Evolutionary conservation across 1,140 invertebrate species (phyloP), one percentile per base, ranked within the genome.

Genomic region (Heterodera schachtii): DNA sequence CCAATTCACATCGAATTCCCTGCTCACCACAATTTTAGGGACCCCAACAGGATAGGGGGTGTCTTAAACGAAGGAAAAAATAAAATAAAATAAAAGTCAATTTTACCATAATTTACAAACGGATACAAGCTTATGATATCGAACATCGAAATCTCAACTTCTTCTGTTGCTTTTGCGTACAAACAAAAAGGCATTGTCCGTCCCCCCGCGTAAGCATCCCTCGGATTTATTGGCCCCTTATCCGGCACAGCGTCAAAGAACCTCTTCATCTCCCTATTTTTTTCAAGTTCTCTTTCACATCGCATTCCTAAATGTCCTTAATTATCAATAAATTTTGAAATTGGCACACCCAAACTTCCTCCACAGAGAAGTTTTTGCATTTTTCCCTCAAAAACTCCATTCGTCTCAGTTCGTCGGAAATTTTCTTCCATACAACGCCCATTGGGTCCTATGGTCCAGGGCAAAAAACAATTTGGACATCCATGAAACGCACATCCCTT

Each of bases 251-350:
- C 31, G 3, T 78, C 57, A 16, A 78, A 78, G 64, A 49, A 49
- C 3, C 13, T 78, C 11, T 73, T 78, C 76, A 78, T 78, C n/a
- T 78, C 76, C 8, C 13, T 8, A 19, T 78, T 73, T 13, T 41
- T 9, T 31, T 31, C 60, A 78, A 16, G 16, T 67, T 44, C 3
- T 13, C 41, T 31, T 19, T 78, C 3, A 78, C 71, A 3, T 78
- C 70, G 16, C 69, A 73, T 69, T 78, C 76, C 31, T 31, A 57
- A 21, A 78, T 9, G 0, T 44, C 0, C 1, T 31, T 1, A 31
- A 31, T 31, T 0, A 31, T 31, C 31, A 31, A 31, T 31, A 31
- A 31, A 31, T 0, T 31, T 31, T 31, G 31, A 31, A 31, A 31
- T 31, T 31, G 31, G 70, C 52, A 8, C 69, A 49, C 57, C 71